phyloP scores from a whole-genome alignment of 2,113 vertebrate genomes.

The Phocoena sinus region DNA sequence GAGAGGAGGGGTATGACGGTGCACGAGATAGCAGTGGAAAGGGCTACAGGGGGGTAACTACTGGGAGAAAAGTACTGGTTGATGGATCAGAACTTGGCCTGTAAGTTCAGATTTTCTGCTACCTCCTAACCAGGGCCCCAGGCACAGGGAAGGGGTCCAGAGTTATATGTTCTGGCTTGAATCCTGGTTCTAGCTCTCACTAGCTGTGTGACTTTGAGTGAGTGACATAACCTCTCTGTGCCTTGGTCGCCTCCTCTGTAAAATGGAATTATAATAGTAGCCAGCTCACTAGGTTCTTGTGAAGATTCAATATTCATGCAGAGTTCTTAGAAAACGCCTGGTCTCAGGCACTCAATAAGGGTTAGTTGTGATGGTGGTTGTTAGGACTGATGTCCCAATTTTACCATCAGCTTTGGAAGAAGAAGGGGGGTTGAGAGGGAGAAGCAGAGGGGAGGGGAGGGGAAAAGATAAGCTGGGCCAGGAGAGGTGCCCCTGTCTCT shows the following conservation, averaged over 20 bases:
- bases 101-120: not conserved
- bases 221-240: not conserved
- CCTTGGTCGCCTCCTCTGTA: not conserved
- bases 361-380: not conserved
- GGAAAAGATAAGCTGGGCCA: not conserved
- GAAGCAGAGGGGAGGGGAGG: too few relatives aligned
- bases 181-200: not conserved
- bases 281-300: not conserved
- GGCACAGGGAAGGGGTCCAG: not conserved
- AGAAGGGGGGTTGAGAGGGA: rapidly evolving
- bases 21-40: rapidly evolving
- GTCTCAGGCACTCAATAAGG: rapidly evolving
- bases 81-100: not conserved
- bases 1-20: not conserved
- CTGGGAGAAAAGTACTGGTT: not conserved
- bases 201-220: not conserved
- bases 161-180: rapidly evolving
- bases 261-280: not conserved
- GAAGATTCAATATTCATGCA: not conserved
- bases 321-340: not conserved
- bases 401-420: not conserved
- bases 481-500: not conserved
- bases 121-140: not conserved
- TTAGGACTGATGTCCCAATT: not conserved
- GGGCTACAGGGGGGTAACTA: not conserved